These are phyloP conservation scores for Perithous albicinctus DNA, from an alignment of 2,888 invertebrate species.

Conservation along the genomic window DNA sequence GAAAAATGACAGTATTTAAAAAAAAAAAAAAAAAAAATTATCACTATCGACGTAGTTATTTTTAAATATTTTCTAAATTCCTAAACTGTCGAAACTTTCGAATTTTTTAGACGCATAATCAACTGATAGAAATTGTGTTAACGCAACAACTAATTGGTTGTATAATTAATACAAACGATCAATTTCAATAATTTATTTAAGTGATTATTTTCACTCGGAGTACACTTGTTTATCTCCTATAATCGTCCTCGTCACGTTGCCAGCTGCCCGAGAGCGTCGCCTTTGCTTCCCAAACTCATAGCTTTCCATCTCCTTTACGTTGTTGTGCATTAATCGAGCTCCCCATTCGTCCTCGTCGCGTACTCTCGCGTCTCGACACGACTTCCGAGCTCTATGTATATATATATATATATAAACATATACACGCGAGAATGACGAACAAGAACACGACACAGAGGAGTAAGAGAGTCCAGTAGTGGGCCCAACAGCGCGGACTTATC, in stretches of 20 bases:
- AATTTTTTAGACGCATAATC: too few species aligned
- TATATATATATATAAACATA: too few species aligned
- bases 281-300: not conserved
- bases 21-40: not conserved
- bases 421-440: slow-evolving; percentile 11
- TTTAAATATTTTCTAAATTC: not conserved
- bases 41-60: not conserved
- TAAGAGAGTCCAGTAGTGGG: not conserved
- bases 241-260: not conserved
- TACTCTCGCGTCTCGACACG: slow-evolving; percentile 43
- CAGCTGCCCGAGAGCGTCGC: slow-evolving; percentile 8
- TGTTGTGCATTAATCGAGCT: slow-evolving; percentile 61
- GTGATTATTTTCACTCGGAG: too few species aligned
- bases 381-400: slow-evolving; percentile 63
- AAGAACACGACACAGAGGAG: not conserved
- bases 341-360: slow-evolving; percentile 40
- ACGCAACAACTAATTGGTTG: too few species aligned
- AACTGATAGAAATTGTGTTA: too few species aligned
- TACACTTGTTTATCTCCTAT: too few species aligned
- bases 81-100: not conserved
- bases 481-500: slow-evolving; percentile 68
- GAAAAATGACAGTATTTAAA: not conserved
- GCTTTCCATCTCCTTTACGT: slow-evolving; percentile 11
- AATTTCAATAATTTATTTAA: too few species aligned
- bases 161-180: too few species aligned